Evolutionary conservation across 1,140 invertebrate species (phyloP).

Genomic region (Cherax destructor): DNA sequence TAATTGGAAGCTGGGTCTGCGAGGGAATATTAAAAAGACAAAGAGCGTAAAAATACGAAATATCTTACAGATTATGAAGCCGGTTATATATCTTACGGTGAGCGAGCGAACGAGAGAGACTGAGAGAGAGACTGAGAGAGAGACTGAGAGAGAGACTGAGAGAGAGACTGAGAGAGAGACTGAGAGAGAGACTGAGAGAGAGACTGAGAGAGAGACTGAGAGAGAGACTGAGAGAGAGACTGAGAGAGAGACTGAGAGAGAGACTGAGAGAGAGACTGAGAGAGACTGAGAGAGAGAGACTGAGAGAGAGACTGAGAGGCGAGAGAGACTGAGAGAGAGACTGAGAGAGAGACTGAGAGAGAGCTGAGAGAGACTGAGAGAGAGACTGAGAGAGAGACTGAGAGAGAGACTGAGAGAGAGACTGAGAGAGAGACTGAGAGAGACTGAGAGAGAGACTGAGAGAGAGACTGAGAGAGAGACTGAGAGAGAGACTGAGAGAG

Average conservation of each 20-base stretch:
- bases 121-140: background rate
- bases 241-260: background rate
- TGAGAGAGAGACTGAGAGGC: background rate
- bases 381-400: background rate
- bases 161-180: background rate
- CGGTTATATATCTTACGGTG: no score
- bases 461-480: constrained; percentile 15
- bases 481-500: constrained; percentile 1
- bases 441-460: constrained; percentile 17
- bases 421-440: constrained; percentile 12
- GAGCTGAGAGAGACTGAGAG: no score
- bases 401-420: background rate
- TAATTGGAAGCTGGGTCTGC: no score
- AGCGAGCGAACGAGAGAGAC: background rate
- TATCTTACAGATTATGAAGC: no score
- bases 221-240: background rate
- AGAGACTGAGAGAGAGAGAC: constrained; percentile 13
- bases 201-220: background rate
- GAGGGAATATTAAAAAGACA: no score
- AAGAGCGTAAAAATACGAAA: no score
- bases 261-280: constrained; percentile 15
- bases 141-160: background rate
- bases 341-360: constrained; percentile 6
- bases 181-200: background rate
- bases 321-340: constrained; percentile 26